phyloP scores from a whole-genome alignment of 2,888 invertebrate species.

The Pandemis cinnamomeana region DNA sequence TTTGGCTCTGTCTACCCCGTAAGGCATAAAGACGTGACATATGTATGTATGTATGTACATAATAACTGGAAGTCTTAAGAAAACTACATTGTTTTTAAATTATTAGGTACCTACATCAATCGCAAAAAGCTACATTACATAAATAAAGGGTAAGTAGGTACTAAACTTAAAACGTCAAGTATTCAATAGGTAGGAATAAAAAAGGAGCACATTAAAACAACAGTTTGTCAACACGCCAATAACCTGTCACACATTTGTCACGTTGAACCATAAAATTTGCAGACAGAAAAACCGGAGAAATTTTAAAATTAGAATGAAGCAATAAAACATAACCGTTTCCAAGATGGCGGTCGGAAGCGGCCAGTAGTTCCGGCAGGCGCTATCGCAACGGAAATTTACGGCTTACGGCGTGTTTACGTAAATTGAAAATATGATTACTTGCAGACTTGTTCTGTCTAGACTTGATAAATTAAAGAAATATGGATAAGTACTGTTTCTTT shows the following conservation, averaged over 20 bases:
- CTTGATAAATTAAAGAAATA: not conserved
- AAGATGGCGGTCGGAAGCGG: slow-evolving; percentile 40
- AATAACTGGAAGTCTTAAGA: not conserved
- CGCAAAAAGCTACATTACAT: too few species aligned
- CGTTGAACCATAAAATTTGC: not conserved
- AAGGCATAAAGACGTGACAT: too few species aligned
- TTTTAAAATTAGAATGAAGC: slow-evolving; percentile 12
- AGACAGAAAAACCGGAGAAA: slow-evolving; percentile 6
- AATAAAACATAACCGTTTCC: slow-evolving; percentile 32
- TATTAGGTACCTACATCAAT: too few species aligned
- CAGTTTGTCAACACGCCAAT: not conserved
- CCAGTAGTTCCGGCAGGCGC: slow-evolving; percentile 28
- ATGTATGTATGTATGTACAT: not conserved
- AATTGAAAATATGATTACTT: slow-evolving; percentile 20
- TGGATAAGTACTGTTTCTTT: too few species aligned
- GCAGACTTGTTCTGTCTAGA: not conserved
- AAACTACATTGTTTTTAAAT: not conserved
- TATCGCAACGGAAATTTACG: slow-evolving; percentile 16
- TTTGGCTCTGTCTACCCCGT: too few species aligned
- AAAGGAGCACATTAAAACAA: not conserved
- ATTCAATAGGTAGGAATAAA: not conserved
- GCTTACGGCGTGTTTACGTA: slow-evolving; percentile 14
- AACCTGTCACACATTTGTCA: not conserved
- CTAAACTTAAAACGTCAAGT: too few species aligned
- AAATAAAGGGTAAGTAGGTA: too few species aligned